A percentile compares a stretch with the other conserved stretches of the same genome.
Conservation (phyloP, 1,140 invertebrate genomes). For the Spodoptera frugiperda region DNA sequence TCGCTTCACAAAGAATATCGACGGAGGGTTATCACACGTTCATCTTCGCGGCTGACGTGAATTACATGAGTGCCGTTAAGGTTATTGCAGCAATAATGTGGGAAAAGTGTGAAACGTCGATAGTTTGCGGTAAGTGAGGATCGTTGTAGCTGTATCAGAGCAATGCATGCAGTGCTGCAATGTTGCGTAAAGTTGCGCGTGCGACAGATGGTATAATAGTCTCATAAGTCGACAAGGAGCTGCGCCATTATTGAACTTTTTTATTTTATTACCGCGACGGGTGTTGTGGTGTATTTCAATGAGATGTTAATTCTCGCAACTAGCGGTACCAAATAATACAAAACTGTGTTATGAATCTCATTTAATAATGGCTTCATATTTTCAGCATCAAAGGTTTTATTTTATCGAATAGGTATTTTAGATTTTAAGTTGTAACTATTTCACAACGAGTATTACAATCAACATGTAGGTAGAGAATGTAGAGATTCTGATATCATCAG, state of each 20-base stretch:
- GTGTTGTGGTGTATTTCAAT: conserved; percentile 4
- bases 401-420: too few relatives aligned
- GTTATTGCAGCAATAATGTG: conserved; percentile 62
- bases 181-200: conserved; percentile 60
- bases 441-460: too few relatives aligned
- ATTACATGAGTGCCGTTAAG: conserved; percentile 64
- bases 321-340: neutral
- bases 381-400: too few relatives aligned
- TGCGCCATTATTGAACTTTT: neutral
- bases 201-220: conserved; percentile 52
- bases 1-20: conserved; percentile 42
- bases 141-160: conserved; percentile 60
- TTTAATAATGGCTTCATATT: too few relatives aligned
- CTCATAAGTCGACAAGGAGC: conserved; percentile 22
- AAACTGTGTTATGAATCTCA: neutral
- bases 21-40: conserved; percentile 46
- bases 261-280: neutral
- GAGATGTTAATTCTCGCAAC: neutral
- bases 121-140: conserved; percentile 70
- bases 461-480: too few relatives aligned
- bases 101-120: conserved; percentile 74
- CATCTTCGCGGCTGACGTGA: conserved; percentile 44
- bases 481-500: too few relatives aligned
- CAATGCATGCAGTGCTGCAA: conserved; percentile 1
- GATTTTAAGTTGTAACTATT: too few relatives aligned